phyloP scores from a whole-genome alignment of 2,113 vertebrate genomes.

The Tachycineta bicolor region DNA sequence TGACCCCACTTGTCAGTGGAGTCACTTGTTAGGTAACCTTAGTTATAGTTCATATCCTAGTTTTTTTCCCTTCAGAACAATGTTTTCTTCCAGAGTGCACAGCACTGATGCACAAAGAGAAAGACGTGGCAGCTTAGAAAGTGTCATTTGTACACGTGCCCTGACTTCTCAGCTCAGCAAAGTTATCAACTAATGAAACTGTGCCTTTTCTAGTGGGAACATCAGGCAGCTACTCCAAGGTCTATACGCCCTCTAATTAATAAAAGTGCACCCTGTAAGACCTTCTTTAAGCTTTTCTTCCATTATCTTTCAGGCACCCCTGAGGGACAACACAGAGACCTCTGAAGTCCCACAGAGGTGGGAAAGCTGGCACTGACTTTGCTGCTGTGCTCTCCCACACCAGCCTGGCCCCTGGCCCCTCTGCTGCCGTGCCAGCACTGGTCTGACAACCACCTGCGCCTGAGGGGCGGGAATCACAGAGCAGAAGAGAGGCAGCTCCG shows the following conservation, averaged over 20 bases:
- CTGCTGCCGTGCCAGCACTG: neutral
- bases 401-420: neutral
- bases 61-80: neutral
- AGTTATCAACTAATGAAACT: neutral
- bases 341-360: neutral
- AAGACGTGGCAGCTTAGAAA: neutral
- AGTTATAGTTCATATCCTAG: neutral
- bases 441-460: neutral
- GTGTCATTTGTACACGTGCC: neutral
- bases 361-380: neutral
- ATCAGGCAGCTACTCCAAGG: neutral
- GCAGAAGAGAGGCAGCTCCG: conserved; percentile 57
- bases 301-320: neutral
- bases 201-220: neutral
- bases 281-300: neutral
- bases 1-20: neutral
- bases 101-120: neutral
- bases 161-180: neutral
- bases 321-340: neutral
- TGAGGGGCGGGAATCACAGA: conserved; percentile 22
- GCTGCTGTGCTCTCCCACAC: fast-evolving
- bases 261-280: neutral
- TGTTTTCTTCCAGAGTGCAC: neutral
- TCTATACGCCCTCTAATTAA: neutral
- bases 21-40: neutral